These are phyloP conservation scores for Thamnophis elegans DNA, from an alignment of 2,797 vertebrate species.

Conservation along the genomic window DNA sequence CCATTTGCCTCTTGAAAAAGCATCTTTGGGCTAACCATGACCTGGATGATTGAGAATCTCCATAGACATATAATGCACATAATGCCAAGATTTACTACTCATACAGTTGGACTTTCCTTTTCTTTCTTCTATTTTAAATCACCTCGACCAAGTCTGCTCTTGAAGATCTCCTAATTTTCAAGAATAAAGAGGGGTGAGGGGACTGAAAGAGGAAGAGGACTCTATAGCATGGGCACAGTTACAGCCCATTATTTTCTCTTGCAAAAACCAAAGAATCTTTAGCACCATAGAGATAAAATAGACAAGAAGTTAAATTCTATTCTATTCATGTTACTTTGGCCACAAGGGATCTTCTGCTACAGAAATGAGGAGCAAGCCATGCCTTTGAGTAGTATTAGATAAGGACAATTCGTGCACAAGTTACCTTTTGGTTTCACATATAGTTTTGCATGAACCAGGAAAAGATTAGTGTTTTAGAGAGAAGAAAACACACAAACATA, in stretches of 20 bases:
- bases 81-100: not conserved
- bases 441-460: not conserved
- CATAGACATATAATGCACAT: not conserved
- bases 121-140: not conserved
- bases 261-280: not conserved
- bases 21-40: no score
- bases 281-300: not conserved
- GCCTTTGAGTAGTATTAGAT: not conserved
- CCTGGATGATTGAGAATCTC: no score
- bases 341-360: not conserved
- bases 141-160: not conserved
- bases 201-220: not conserved
- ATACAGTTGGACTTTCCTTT: not conserved
- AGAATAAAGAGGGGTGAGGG: not conserved
- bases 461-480: not conserved
- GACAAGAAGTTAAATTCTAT: not conserved
- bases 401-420: not conserved
- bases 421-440: not conserved
- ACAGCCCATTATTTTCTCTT: not conserved
- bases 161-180: not conserved
- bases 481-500: not conserved
- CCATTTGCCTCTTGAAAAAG: no score
- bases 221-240: not conserved
- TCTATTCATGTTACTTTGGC: not conserved
- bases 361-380: not conserved